Evolutionary conservation across 2,113 vertebrate species (phyloP).

Genomic region (Calidris pugnax): DNA sequence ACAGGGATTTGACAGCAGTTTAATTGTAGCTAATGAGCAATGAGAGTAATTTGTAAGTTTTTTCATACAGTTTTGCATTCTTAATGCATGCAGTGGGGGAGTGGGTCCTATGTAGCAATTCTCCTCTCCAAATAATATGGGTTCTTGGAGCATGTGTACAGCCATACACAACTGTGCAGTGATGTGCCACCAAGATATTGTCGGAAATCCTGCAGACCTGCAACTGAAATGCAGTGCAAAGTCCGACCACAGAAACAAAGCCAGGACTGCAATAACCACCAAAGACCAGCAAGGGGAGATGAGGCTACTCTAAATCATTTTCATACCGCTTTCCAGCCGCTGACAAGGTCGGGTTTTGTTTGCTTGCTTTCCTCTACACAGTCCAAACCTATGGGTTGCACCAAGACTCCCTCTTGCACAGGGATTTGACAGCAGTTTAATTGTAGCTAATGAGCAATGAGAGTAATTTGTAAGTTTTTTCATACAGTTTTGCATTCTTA

Average conservation of each 20-base stretch:
- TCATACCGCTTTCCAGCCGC: neutral
- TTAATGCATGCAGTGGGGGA: accelerated
- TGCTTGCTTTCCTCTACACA: neutral
- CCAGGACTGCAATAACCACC: neutral
- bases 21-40: neutral
- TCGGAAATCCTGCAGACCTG: neutral
- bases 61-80: neutral
- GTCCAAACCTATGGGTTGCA: neutral
- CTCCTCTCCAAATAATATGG: neutral
- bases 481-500: neutral
- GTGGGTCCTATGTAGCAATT: neutral
- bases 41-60: neutral
- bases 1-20: neutral
- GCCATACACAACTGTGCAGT: neutral
- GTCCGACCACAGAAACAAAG: neutral
- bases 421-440: neutral
- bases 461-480: neutral
- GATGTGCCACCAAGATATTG: neutral
- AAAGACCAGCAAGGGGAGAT: constrained; percentile 59
- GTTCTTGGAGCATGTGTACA: neutral
- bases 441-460: neutral
- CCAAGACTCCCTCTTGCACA: neutral
- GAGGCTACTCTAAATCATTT: constrained; percentile 2
- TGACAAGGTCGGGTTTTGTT: neutral
- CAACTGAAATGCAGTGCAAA: neutral